Base-by-base conservation (phyloP, 2,113 vertebrate species). In the Oreocharis arfaki region DNA sequence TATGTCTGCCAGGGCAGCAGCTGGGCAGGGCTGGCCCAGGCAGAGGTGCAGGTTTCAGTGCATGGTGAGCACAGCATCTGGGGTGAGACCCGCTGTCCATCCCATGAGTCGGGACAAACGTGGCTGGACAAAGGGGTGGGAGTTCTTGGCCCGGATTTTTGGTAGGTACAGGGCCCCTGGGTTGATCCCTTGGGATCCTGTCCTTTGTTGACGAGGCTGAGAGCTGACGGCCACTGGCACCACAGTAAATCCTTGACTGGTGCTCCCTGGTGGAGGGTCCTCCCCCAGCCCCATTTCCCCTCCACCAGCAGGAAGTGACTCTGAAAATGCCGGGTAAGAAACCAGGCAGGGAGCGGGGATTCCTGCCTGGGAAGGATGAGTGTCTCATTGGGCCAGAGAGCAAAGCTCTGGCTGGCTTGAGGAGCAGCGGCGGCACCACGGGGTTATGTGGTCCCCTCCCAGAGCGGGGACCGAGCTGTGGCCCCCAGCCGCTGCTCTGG, bases 271-370 rank as follows among this genome's bases (percentile, higher is more conserved):
- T 20, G 65, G 37, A 64, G 37, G 27, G 3, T 30, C 13, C 27
- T 30, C n/a, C 42, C 79, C 50, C 77, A 24, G 1, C 6, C 22
- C 46, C 24, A 2, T 44, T 61, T 41, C 13, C 96, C 95, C 19
- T 78, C 11, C 0, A 93, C 76, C 39, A 55, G 30, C 57, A 76
- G 63, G 97, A 96, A 6, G 97, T 98, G 80, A 87, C 49, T 4
- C 96, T 99, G 56, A 98, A 96, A 44, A 97, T 98, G 37, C 73
- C 97, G 77, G 98, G 98, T 99, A 95, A 97, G 97, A 86, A 77
- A 55, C 26, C 46, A 59, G 69, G 27, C n/a, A 53, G 27, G 42
- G 63, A 50, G 15, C 0, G 0, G 57, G 33, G 33, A 33, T 32
- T 22, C 28, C 50, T 56, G 16, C 50, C 42, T 16, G 35, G 61